These are phyloP conservation scores for Nasonia vitripennis DNA, from an alignment of 1,140 invertebrate species.

Conservation along the genomic window DNA sequence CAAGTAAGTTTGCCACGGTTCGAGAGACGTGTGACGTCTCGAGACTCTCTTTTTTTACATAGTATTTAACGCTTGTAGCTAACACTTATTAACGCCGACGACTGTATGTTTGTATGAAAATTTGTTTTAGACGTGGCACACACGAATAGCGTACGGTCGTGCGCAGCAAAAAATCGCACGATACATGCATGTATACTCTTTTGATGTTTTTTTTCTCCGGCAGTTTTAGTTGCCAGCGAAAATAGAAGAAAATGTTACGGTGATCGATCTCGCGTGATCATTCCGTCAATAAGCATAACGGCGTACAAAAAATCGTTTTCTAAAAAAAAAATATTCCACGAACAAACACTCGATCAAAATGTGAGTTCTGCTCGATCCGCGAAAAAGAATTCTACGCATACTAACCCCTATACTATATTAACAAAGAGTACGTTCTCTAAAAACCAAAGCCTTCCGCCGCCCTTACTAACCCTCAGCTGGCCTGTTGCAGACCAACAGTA, in stretches of 20 bases:
- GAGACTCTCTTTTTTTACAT: background rate
- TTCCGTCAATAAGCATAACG: background rate
- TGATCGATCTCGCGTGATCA: background rate
- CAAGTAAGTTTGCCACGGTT: constrained; percentile 63
- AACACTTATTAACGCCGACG: background rate
- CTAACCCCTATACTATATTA: background rate
- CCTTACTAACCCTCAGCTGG: constrained; percentile 63
- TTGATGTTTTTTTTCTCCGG: background rate
- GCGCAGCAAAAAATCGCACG: no score
- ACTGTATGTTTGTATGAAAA: no score
- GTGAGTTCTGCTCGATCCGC: no score
- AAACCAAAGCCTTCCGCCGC: background rate
- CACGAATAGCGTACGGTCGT: no score
- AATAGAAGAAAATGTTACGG: background rate
- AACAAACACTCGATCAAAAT: no score
- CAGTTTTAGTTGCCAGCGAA: background rate
- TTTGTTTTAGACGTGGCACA: no score
- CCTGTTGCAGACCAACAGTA: constrained; percentile 71
- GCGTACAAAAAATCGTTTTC: no score
- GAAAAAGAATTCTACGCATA: no score
- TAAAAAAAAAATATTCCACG: no score
- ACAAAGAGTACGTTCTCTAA: background rate
- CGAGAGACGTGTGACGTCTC: background rate
- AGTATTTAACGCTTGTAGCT: background rate
- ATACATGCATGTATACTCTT: no score